phyloP scores from a whole-genome alignment of 2,888 invertebrate genomes.

The Gonocerus acuteangulatus region DNA sequence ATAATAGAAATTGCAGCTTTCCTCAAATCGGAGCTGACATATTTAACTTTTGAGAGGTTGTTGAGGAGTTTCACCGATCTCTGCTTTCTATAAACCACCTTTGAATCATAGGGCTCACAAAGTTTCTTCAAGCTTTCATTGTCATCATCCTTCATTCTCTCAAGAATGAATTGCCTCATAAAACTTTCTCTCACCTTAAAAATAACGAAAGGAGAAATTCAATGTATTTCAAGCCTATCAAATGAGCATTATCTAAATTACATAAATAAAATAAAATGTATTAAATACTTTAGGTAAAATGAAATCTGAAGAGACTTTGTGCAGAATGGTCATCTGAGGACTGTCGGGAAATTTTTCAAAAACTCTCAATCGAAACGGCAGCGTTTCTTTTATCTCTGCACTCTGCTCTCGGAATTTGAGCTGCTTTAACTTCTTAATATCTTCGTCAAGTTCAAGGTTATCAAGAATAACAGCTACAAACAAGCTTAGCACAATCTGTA shows the following conservation, averaged over 20 bases:
- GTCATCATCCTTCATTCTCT: slow-evolving; percentile 70
- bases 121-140: slow-evolving; percentile 50
- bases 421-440: slow-evolving; percentile 97
- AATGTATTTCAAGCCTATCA: not conserved
- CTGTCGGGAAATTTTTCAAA: slow-evolving; percentile 98
- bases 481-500: slow-evolving; percentile 92
- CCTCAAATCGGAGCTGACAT: slow-evolving; percentile 68
- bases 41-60: slow-evolving; percentile 72
- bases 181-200: slow-evolving; percentile 87
- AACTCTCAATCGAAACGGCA: slow-evolving; percentile 88
- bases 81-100: slow-evolving; percentile 72
- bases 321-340: slow-evolving; percentile 93
- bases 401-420: slow-evolving; percentile 94
- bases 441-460: slow-evolving; percentile 97
- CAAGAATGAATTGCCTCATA: slow-evolving; percentile 93
- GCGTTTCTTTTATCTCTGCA: slow-evolving; percentile 93
- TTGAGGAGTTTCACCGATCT: slow-evolving; percentile 73
- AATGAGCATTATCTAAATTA: too few species aligned
- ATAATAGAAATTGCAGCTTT: slow-evolving; percentile 78
- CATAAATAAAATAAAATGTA: not conserved
- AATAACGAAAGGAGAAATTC: slow-evolving; percentile 6
- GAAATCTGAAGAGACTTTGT: slow-evolving; percentile 88
- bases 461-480: slow-evolving; percentile 99
- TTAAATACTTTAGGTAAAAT: slow-evolving; percentile 71
- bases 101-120: slow-evolving; percentile 60